Percentiles rank a stretch among this genome's conserved stretches.
phyloP scores from a whole-genome alignment of 2,113 vertebrate species.

The Sakesphorus luctuosus region DNA sequence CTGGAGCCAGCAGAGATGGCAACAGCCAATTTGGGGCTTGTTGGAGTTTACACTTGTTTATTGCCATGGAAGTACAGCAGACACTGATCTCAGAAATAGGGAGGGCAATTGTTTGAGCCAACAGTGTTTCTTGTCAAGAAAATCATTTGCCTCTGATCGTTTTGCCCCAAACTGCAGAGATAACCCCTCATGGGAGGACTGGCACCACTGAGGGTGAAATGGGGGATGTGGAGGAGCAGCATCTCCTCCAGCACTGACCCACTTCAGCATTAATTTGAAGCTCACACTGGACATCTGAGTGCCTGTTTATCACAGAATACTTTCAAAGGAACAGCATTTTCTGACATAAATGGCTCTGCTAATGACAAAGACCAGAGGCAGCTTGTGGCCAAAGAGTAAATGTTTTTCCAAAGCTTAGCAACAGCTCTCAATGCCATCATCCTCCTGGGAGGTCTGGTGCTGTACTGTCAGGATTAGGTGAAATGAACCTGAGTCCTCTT shows the following conservation, averaged over 20 bases:
- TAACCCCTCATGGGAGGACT: not conserved
- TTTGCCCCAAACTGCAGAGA: constrained; percentile 12
- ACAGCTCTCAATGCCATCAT: not conserved
- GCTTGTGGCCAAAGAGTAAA: not conserved
- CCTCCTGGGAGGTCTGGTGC: not conserved
- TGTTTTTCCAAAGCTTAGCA: not conserved
- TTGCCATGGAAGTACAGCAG: constrained; percentile 43
- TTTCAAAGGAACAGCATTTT: constrained; percentile 13
- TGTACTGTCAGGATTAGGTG: not conserved
- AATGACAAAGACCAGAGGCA: not conserved
- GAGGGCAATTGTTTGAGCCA: constrained; percentile 41
- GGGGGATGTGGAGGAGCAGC: not conserved
- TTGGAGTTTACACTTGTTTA: constrained; percentile 38
- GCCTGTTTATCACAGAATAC: not conserved
- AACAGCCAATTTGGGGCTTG: constrained; percentile 53
- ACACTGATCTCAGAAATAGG: constrained; percentile 21
- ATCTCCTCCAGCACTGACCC: constrained; percentile 27
- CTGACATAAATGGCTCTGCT: constrained; percentile 16
- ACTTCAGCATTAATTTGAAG: not conserved
- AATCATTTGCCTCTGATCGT: constrained; percentile 32
- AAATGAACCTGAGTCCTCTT: not conserved
- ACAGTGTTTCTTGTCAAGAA: not conserved
- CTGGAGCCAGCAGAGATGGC: constrained; percentile 12
- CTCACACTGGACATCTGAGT: constrained; percentile 8
- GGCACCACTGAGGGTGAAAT: constrained; percentile 10